Conservation (phyloP, 2,797 vertebrate species). For the Ctenopoma kingsleyae region DNA sequence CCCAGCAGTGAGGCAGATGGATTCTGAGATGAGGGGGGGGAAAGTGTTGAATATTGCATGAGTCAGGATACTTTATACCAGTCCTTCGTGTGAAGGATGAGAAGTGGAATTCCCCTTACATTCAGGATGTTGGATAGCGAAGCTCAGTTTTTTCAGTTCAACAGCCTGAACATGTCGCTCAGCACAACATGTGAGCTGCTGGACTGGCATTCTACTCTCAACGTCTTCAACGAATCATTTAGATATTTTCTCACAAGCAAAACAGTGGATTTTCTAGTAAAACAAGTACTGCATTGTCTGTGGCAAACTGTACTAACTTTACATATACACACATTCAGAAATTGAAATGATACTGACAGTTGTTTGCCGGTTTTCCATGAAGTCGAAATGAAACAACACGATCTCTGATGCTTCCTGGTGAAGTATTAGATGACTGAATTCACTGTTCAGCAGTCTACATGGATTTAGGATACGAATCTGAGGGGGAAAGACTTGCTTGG, state of each 20-base stretch:
- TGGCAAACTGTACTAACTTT: not conserved
- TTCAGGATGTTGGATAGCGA: constrained; percentile 47
- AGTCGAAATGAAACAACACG: not conserved
- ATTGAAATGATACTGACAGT: not conserved
- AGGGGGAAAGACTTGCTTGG: constrained; percentile 19
- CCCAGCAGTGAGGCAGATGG: constrained; percentile 48
- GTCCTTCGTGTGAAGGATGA: constrained; percentile 22
- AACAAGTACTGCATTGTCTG: not conserved
- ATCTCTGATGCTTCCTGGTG: not conserved
- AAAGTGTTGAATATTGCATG: constrained; percentile 61
- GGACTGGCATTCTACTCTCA: not conserved
- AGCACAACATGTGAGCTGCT: constrained; percentile 2
- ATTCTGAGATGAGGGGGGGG: constrained; percentile 30
- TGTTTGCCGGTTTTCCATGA: not conserved
- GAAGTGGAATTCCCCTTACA: constrained; percentile 64
- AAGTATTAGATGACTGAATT: not conserved
- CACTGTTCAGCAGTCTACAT: not conserved
- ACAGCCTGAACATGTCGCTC: constrained; percentile 20
- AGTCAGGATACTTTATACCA: constrained; percentile 31
- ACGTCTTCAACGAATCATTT: too few species aligned
- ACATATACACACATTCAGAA: not conserved
- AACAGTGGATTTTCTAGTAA: not conserved
- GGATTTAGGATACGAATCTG: constrained; percentile 3
- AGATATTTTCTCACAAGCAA: not conserved
- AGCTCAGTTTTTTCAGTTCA: constrained; percentile 7